Evolutionary conservation across 2,888 invertebrate genomes (phyloP), one percentile per base, ranked within the genome.

Genomic region (Seira sanloemensis): DNA sequence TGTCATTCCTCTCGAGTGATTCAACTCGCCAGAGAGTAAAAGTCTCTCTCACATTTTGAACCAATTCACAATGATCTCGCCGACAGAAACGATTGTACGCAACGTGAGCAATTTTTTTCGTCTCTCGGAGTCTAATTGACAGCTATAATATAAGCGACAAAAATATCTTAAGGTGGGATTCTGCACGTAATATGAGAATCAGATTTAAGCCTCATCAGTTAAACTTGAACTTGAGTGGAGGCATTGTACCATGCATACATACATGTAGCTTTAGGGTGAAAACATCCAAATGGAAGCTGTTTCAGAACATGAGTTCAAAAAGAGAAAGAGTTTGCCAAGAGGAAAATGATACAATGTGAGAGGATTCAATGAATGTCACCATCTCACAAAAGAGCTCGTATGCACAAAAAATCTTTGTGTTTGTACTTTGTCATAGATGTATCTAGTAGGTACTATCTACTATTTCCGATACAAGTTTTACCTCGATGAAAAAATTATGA

Each of bases 221-320:
- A 62, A 19, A 62, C 62, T 62, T 62, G 62, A 62, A 62, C 62
- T 62, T 62, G 62, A 23, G n/a, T 21, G 62, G 62, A 62, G 62
- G 62, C 62, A 62, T 62, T 62, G 62, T 21, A 62, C 62, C 21
- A 62, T 62, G 2, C 50, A 16, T 62, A n/a, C 1, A 62, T 62
- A n/a, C n/a, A n/a, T n/a, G n/a, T n/a, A n/a, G n/a, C n/a, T n/a
- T n/a, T n/a, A n/a, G n/a, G n/a, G n/a, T n/a, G n/a, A n/a, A n/a
- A n/a, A n/a, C n/a, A n/a, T n/a, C n/a, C n/a, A n/a, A n/a, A n/a
- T n/a, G n/a, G n/a, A n/a, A 62, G 62, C n/a, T 5, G 9, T 12
- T 12, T n/a, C 2, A n/a, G 58, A n/a, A n/a, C n/a, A n/a, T n/a
- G n/a, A n/a, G n/a, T n/a, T n/a, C n/a, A n/a, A 58, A 58, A 58